Conservation (phyloP, 2,113 vertebrate species). For the Urocitellus parryii region DNA sequence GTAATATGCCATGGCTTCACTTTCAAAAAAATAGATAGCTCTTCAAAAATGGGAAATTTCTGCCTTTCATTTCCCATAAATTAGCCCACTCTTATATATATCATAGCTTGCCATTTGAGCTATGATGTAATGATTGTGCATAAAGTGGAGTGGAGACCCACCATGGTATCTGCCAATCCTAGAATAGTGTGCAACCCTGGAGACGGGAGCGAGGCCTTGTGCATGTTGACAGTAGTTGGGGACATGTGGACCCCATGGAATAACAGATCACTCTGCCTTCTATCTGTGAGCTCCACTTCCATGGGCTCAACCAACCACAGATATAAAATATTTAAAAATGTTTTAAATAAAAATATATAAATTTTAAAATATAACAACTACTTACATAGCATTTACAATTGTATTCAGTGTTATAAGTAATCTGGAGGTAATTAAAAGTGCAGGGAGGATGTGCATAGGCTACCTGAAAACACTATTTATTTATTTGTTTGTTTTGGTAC, state of each 20-base stretch:
- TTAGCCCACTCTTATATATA: no score
- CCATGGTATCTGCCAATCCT: no score
- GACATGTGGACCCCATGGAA: not conserved
- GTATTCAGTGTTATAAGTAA: not conserved
- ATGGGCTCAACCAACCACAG: not conserved
- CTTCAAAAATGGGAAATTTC: no score
- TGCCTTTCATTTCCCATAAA: no score
- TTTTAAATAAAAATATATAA: no score
- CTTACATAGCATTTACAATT: not conserved
- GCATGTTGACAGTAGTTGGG: not conserved
- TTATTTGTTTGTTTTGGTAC: no score
- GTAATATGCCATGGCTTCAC: no score
- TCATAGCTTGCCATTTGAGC: no score
- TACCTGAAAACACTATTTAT: not conserved
- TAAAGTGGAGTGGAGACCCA: no score
- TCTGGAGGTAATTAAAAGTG: not conserved
- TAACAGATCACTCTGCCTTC: not conserved
- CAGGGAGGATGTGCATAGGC: not conserved
- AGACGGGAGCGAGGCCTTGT: not conserved
- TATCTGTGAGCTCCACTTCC: not conserved
- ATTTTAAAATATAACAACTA: not conserved
- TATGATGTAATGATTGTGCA: no score
- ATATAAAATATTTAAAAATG: not conserved
- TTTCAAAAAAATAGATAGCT: no score
- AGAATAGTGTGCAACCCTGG: no score